Evolutionary conservation across 1,140 invertebrate genomes (phyloP), one percentile per base, ranked within the genome.

Genomic region (Pseudoatta argentina): DNA sequence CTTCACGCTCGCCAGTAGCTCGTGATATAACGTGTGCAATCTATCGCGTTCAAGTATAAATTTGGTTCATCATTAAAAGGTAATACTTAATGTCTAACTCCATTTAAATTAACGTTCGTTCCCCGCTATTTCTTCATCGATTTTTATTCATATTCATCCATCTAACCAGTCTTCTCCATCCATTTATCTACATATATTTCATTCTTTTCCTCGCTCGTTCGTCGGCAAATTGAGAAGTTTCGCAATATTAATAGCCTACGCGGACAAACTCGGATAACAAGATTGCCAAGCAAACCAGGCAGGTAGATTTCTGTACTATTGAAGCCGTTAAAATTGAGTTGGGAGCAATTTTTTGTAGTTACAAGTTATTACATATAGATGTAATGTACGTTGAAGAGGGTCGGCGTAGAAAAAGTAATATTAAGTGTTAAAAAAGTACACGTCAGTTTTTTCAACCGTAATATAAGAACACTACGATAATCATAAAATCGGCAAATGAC

Each of bases 201-300:
- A 83, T 83, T 83, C 79, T 83, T 83, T 61, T 73, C 27, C 21
- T 44, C 27, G 30, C 48, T 59, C 57, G 78, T 27, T 61, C 66
- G 59, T 59, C 77, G 51, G 55, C 77, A 86, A 87, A 86, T 91
- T 71, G 85, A 89, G 77, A 91, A 91, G 75, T 92, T 91, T 87
- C 82, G 72, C 85, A 81, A 91, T 90, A 91, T 91, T 91, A 92
- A 91, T 91, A 81, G 83, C 75, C 48, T 53, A 73, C 81, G 44
- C 51, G 82, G 76, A 59, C 69, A 78, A 79, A 86, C 69, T 86
- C 73, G 76, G 63, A 75, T 89, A 91, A 89, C 82, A 67, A 89
- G 86, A 90, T 88, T 88, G 48, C 85, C 66, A 76, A 88, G 48
- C 85, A 81, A 86, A 87, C 76, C 81, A 78, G 59, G 75, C 72